Evolutionary conservation across 2,797 vertebrate genomes (phyloP).

Genomic region (Urocyon cinereoargenteus): DNA sequence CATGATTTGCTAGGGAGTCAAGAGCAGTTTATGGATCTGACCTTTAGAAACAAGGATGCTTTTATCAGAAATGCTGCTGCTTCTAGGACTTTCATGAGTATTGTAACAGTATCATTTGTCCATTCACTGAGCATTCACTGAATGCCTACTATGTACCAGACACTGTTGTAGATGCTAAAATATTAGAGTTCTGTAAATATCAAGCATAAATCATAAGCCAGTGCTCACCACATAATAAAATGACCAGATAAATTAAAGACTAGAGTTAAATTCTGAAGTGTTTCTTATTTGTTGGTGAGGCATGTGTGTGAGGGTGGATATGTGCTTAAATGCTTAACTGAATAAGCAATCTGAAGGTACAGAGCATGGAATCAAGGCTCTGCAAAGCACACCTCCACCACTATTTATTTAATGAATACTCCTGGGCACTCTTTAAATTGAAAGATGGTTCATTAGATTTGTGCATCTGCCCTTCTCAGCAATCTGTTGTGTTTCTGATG

Average conservation of each 20-base stretch:
- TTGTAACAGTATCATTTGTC: accelerated
- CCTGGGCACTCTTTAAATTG: conserved; percentile 86
- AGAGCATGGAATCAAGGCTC: conserved; percentile 70
- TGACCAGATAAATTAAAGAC: conserved; percentile 40
- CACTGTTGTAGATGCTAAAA: neutral
- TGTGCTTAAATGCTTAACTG: conserved; percentile 64
- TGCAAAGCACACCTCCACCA: conserved; percentile 76
- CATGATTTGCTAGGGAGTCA: neutral
- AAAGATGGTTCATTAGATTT: conserved; percentile 86
- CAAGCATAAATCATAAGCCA: neutral
- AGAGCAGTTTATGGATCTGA: neutral
- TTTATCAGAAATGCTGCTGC: neutral
- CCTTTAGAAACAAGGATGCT: neutral
- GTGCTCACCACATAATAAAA: neutral
- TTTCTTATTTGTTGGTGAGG: conserved; percentile 24
- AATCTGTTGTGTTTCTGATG: conserved; percentile 84
- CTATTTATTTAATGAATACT: conserved; percentile 88
- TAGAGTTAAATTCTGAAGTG: conserved; percentile 26
- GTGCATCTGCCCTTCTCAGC: conserved; percentile 86
- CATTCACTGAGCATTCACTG: too few relatives aligned
- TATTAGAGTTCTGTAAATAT: neutral
- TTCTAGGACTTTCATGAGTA: neutral
- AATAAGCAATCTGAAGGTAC: conserved; percentile 54
- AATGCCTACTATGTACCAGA: neutral
- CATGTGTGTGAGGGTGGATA: neutral